A percentile compares a stretch with the other conserved stretches of the same genome.
Conservation (phyloP, 2,113 vertebrate species). For the Semnornis frantzii region DNA sequence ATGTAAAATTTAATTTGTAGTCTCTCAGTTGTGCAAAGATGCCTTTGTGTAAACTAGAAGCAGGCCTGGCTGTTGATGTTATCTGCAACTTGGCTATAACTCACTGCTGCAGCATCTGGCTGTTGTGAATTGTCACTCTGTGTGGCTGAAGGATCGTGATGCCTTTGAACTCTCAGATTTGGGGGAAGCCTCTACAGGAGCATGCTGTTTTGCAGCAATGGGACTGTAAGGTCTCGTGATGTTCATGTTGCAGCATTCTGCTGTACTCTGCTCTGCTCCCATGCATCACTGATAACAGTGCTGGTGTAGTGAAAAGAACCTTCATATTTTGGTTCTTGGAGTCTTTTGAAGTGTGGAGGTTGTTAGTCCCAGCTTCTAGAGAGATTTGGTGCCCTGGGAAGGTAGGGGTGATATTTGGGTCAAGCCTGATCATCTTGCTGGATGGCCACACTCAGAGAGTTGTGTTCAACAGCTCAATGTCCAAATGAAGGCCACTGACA, state of each 20-base stretch:
- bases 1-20: background rate
- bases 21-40: background rate
- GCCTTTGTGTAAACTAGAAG: slow-evolving; percentile 1
- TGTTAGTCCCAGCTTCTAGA: background rate
- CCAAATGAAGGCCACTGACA: no score
- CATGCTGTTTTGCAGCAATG: background rate
- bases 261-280: background rate
- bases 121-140: background rate
- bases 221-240: background rate
- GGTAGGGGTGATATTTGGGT: background rate
- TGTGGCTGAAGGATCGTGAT: background rate
- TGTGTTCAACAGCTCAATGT: no score
- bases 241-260: background rate
- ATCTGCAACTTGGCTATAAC: background rate
- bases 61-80: background rate
- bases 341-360: background rate
- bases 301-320: background rate
- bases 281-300: background rate
- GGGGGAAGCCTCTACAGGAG: background rate
- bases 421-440: background rate
- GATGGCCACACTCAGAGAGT: no score
- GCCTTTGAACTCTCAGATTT: background rate
- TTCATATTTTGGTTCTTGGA: background rate
- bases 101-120: background rate
- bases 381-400: background rate